Conservation (phyloP, 2,113 vertebrate species). For the Cisticola juncidis region DNA sequence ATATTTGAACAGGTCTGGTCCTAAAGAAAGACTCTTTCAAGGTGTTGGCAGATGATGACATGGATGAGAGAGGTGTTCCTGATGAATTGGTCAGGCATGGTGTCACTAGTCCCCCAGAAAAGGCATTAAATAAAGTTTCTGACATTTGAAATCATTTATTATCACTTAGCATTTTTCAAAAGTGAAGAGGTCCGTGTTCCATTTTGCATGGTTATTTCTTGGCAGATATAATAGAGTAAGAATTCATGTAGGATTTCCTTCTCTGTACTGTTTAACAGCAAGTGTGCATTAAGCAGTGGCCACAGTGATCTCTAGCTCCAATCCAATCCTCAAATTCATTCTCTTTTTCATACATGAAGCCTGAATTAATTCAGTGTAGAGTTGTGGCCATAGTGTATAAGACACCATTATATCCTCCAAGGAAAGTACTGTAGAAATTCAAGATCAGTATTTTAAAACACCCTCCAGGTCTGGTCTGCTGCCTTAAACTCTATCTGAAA, state of each 20-base stretch:
- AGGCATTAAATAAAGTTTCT: background rate
- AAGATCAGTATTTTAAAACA: constrained; percentile 1
- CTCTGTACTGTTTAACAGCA: background rate
- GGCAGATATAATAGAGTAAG: background rate
- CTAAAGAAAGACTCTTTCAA: background rate
- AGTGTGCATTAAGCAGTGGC: background rate
- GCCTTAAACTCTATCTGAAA: constrained; percentile 48
- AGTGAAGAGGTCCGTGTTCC: background rate
- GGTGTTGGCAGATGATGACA: background rate
- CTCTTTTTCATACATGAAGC: background rate
- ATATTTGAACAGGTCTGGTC: background rate
- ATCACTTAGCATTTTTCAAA: background rate
- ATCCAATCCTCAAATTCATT: background rate
- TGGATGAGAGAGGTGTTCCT: background rate
- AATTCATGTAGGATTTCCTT: background rate
- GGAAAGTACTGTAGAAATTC: constrained; percentile 16
- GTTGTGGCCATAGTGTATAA: background rate
- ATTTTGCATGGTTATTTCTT: background rate
- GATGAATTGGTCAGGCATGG: background rate
- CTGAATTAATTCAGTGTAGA: background rate
- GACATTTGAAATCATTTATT: constrained; percentile 18
- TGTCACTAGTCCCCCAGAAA: background rate
- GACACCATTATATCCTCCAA: background rate
- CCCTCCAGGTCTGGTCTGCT: constrained; percentile 6
- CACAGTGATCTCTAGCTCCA: background rate